Evolutionary conservation across 2,113 vertebrate species (phyloP), one percentile per base, ranked within the genome.

Genomic region (Ramphastos sulfuratus): DNA sequence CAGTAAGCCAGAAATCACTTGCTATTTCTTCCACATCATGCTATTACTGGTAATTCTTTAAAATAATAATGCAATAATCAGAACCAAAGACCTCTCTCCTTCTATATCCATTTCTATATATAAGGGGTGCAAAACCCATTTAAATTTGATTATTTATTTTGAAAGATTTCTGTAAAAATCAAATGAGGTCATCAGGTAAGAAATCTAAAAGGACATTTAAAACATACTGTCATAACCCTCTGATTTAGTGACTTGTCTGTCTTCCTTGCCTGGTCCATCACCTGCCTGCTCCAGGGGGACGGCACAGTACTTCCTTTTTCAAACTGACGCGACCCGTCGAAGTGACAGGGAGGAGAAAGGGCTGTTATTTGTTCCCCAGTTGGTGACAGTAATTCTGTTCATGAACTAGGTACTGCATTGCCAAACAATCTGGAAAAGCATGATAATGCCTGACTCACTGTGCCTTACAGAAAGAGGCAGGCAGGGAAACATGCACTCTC

Each of bases 371-470:
- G 73, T 85, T 83, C 78, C 95, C 86, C 75, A 92, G 90, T 85
- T 89, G 85, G 93, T 82, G 91, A 95, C 80, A 94, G 76, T 55
- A 90, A 95, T 94, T 96, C 87, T 87, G 82, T 85, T 94, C 93
- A 91, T 92, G 84, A 97, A 93, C 92, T 87, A 91, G 86, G 86
- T 90, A 91, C 73, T 80, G 82, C 91, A 93, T 44, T 94, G 91
- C 92, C 90, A 96, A 96, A 94, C 89, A 96, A 93, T 84, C 91
- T 95, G 89, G 92, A 89, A 95, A 89, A 92, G 82, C 91, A 85
- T 25, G 74, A 95, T 92, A 96, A 93, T 92, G 86, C 64, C 89
- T 93, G 92, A 94, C 89, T 91, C 91, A 80, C 83, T 75, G 76
- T 56, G 88, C 88, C 91, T 86, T 89, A 63, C 0, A 87, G 77